Evolutionary conservation across 2,113 vertebrate species (phyloP).

Genomic region (Theristicus caerulescens): DNA sequence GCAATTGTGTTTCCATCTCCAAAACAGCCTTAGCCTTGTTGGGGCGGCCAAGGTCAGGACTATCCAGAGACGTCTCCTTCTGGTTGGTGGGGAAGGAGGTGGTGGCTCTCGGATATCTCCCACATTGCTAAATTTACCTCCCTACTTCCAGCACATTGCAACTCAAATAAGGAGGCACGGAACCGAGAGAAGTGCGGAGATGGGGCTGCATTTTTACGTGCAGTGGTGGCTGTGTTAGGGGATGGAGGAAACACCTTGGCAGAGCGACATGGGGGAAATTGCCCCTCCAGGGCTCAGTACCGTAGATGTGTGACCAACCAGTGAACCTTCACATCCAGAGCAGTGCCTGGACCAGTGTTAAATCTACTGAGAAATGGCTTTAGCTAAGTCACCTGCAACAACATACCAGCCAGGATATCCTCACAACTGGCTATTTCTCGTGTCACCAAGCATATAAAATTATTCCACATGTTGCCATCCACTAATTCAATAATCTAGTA

Average conservation of each 20-base stretch:
- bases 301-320: neutral
- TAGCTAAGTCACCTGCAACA: constrained; percentile 58
- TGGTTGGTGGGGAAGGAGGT: neutral
- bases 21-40: constrained; percentile 34
- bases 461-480: constrained; percentile 61
- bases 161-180: neutral
- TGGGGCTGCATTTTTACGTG: neutral
- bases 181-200: neutral
- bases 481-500: constrained; percentile 73
- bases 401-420: neutral
- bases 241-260: neutral
- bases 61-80: neutral
- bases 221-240: neutral
- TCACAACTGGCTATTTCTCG: constrained; percentile 45
- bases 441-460: constrained; percentile 67
- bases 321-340: neutral
- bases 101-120: neutral
- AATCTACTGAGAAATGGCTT: constrained; percentile 59
- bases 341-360: neutral
- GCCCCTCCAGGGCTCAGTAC: neutral
- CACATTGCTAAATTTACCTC: neutral
- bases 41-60: neutral
- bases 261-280: neutral
- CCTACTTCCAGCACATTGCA: neutral
- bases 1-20: constrained; percentile 28